Conservation (phyloP, 2,113 vertebrate genomes). For the Daubentonia madagascariensis region DNA sequence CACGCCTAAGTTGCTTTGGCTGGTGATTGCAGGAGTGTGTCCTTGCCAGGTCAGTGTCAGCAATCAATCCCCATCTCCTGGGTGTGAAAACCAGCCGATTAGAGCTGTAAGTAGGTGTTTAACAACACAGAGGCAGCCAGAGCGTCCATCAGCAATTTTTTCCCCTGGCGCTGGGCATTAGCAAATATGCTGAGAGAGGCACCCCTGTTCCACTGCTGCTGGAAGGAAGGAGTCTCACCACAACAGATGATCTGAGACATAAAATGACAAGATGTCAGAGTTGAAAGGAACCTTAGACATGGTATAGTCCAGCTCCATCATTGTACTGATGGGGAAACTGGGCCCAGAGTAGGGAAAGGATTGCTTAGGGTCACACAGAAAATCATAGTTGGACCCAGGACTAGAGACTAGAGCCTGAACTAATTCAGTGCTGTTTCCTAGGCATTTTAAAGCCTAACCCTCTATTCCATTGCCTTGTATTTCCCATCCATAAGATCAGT, state of each 20-base stretch:
- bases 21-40: background rate
- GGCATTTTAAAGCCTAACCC: background rate
- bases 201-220: background rate
- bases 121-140: conserved; percentile 44
- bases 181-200: conserved; percentile 54
- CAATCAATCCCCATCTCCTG: conserved; percentile 53
- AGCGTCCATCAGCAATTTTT: conserved; percentile 41
- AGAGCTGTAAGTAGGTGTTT: conserved; percentile 70
- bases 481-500: background rate
- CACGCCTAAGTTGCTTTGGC: background rate
- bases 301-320: background rate
- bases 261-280: background rate
- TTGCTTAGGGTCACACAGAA: background rate
- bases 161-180: conserved; percentile 22
- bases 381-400: background rate
- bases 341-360: background rate
- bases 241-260: background rate
- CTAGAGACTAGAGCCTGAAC: background rate
- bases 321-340: background rate
- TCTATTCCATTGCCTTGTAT: background rate
- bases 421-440: background rate
- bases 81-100: conserved; percentile 51
- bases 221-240: background rate
- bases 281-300: background rate
- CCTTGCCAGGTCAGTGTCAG: conserved; percentile 65